Evolutionary conservation across 2,113 vertebrate genomes (phyloP), one percentile per base, ranked within the genome.

Genomic region (Bubo bubo): DNA sequence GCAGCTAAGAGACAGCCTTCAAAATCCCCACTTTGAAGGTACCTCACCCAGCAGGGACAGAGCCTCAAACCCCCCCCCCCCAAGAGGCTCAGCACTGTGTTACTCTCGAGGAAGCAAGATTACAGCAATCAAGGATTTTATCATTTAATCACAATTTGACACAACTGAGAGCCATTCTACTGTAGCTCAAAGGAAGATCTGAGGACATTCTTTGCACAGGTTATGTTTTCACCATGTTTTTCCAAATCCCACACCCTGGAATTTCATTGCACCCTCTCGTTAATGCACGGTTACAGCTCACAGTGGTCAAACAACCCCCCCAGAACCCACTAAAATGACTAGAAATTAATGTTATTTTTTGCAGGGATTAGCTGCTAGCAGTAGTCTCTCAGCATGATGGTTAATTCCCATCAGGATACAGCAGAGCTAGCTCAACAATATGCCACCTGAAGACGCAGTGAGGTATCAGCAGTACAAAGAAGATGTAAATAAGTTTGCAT

Each of bases 121-220:
- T 7, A 21, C 16, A 45, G 27, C 53, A 22, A 37, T 18, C 47
- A 21, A 27, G 43, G 39, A 66, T 43, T 94, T 90, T 16, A 34
- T 11, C 6, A 6, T 64, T 81, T 49, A 41, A 72, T 49, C 60
- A 5, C 12, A 2, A 5, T 9, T 10, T 34, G 30, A 74, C 68
- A 27, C 45, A n/a, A 32, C 9, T 0, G 0, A n/a, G 28, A 73
- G 23, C 30, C 3, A 2, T 34, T 93, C 62, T 24, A 23, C 58
- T 13, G 10, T 1, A 18, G n/a, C 14, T 73, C 6, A 0, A 53
- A 55, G 10, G 53, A 63, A 63, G 37, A 86, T n/a, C 56, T 7
- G 1, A 8, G 74, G 37, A 67, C 6, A 12, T 50, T 47, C 56
- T 41, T 35, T 5, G 7, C 43, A n/a, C 5, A 47, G 10, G 9